Base-by-base conservation (phyloP, 2,888 invertebrate species). In the Xylocampa areola region DNA sequence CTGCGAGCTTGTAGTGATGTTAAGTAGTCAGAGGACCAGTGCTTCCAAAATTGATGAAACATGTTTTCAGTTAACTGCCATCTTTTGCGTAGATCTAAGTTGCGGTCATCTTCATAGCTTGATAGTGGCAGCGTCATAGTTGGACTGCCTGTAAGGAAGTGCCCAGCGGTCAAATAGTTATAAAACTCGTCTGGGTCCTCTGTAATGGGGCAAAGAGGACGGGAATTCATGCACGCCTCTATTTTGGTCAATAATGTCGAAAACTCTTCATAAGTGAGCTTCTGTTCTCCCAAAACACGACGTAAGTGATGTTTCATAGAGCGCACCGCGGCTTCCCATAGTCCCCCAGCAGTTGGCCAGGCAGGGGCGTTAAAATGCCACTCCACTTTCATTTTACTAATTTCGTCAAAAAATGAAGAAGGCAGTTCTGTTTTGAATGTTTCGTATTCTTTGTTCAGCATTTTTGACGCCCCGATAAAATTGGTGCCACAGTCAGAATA, bases 131-230 rank as follows among this genome's bases (percentile, higher is more conserved):
- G 23, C 2, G 41, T 29, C 17, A 29, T 29, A 8, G 14, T 32
- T 1, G 65, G 55, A 6, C 41, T 48, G 0, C 71, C 64, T 0
- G 52, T 52, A 5, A 73, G 51, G 10, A 71, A 74, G 30, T 76
- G 73, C 3, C 65, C 70, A 2, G 75, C 73, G 1, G 69, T 71
- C 13, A 76, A 35, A 11, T 16, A 55, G 27, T 57, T 44, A 6
- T 53, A 51, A 25, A 64, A 58, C 17, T 72, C 74, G 4, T 67
- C 65, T 0, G 63, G 58, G 16, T 68, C 58, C 50, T 68, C 63
- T 2, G 66, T 58, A 2, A 76, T 45, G 0, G 63, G 44, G 14
- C 44, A 67, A 7, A 71, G 41, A 0, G 68, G 66, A 6, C 68
- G 51, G 1, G 67, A 68, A 23, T 69, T 68, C n/a, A 70, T 33